phyloP scores from a whole-genome alignment of 2,113 vertebrate species.

The Ceyx margarethae region DNA sequence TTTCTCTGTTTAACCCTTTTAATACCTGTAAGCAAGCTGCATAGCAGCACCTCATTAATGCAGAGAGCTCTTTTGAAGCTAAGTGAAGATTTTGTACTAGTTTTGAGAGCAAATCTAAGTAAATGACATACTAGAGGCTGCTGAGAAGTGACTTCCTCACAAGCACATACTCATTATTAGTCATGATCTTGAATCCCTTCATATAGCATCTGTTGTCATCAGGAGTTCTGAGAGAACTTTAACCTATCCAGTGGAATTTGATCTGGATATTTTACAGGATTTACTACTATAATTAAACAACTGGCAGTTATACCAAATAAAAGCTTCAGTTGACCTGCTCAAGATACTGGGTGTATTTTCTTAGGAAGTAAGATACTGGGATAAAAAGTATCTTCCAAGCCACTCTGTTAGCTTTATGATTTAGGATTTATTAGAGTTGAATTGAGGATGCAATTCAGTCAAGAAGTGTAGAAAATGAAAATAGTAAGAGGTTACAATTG shows the following conservation, averaged over 20 bases:
- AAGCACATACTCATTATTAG: background rate
- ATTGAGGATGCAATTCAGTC: background rate
- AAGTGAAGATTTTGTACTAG: background rate
- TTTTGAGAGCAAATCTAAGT: background rate
- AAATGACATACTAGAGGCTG: background rate
- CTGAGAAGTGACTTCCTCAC: background rate
- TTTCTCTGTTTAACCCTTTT: background rate
- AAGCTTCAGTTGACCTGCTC: background rate
- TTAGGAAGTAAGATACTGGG: background rate
- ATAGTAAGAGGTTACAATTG: background rate
- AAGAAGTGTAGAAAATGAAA: background rate
- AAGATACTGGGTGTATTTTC: background rate
- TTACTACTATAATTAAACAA: background rate
- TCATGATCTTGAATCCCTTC: background rate
- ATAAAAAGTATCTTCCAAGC: background rate
- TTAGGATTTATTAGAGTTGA: background rate
- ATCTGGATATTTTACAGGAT: background rate
- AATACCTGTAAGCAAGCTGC: background rate
- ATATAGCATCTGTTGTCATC: background rate
- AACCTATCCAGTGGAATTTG: background rate
- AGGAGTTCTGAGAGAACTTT: background rate
- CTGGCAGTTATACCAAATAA: background rate
- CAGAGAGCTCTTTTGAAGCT: background rate
- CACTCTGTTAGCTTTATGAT: background rate
- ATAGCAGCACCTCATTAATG: background rate